Percentiles rank a stretch among this genome's conserved stretches.
Conservation (phyloP, 2,113 vertebrate species). For the Thermophis baileyi region DNA sequence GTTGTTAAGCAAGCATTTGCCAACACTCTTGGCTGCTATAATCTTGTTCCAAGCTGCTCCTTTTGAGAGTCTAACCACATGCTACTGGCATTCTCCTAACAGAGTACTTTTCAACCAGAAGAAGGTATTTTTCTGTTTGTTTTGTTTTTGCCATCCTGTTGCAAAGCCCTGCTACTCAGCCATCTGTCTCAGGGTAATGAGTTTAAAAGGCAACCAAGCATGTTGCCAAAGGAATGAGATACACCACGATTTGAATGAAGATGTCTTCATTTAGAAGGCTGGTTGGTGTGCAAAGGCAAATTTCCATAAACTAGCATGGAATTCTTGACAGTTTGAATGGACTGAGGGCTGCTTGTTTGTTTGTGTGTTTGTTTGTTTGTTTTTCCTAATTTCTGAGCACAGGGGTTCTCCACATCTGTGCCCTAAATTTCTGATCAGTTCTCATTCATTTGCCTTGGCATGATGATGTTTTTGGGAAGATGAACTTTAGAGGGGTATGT, state of each 20-base stretch:
- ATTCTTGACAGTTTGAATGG: neutral
- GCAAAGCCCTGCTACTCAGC: neutral
- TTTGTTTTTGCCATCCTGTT: neutral
- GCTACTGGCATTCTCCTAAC: neutral
- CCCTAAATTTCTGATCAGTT: neutral
- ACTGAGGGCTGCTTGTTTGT: neutral
- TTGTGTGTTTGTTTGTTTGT: neutral
- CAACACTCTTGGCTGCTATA: neutral
- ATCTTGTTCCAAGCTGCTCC: neutral
- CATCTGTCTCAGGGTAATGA: conserved; percentile 8
- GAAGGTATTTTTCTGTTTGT: neutral
- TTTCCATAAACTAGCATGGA: neutral
- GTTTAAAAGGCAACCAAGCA: neutral
- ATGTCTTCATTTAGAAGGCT: conserved; percentile 7
- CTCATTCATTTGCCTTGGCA: neutral
- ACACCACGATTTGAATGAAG: conserved; percentile 2
- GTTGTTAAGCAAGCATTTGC: neutral
- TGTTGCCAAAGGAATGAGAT: conserved; percentile 1
- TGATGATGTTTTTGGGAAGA: neutral
- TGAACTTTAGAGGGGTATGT: neutral
- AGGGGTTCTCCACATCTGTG: neutral
- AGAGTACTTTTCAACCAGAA: neutral
- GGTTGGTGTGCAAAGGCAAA: neutral
- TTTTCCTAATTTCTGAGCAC: neutral
- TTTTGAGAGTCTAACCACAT: neutral